Evolutionary conservation across 1,140 invertebrate species (phyloP), one percentile per base, ranked within the genome.

Genomic region (Leguminivora glycinivorella): DNA sequence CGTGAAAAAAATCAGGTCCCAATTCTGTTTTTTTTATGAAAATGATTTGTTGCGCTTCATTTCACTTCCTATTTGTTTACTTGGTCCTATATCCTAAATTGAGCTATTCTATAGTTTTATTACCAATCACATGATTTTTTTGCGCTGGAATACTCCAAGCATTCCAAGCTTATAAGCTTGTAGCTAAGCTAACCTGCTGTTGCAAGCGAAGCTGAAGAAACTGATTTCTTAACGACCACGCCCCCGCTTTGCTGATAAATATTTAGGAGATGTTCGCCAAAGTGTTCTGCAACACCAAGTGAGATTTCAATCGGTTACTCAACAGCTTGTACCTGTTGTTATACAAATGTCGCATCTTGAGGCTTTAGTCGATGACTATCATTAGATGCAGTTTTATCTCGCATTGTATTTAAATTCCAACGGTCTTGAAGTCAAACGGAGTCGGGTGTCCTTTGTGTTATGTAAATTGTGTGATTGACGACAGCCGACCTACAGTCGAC

Each of bases 391-490:
- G 58, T 26, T 63, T 60, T 63, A 63, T 63, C 58, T 63, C 2
- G 29, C 26, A 63, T 63, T 63, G 58, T 63, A 63, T 63, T 63
- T 63, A 63, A 63, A 63, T 63, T 63, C 25, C 56, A 60, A 26
- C 58, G 58, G 17, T 63, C 25, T 63, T 63, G 58, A 63, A 63
- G 58, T 63, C 58, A 60, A 60, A 31, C 58, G 14, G 58, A n/a
- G 12, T 31, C 14, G 26, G 58, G 58, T 63, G 58, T 63, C 58
- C 58, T 63, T 17, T 63, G 26, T 9, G 58, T 29, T 63, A 63
- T 63, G 58, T 29, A 29, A 63, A 63, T 63, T 29, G 17, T 60
- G 25, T 63, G 26, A 63, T 63, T 29, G 58, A 63, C 26, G 25
- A 26, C 25, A 63, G 58, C 14, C 26, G 58, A 34, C 58, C 58